Percentiles rank a stretch among this genome's conserved stretches.
Evolutionary conservation across 2,888 invertebrate genomes (phyloP).

Genomic region (Trypoxylon attenuatum): DNA sequence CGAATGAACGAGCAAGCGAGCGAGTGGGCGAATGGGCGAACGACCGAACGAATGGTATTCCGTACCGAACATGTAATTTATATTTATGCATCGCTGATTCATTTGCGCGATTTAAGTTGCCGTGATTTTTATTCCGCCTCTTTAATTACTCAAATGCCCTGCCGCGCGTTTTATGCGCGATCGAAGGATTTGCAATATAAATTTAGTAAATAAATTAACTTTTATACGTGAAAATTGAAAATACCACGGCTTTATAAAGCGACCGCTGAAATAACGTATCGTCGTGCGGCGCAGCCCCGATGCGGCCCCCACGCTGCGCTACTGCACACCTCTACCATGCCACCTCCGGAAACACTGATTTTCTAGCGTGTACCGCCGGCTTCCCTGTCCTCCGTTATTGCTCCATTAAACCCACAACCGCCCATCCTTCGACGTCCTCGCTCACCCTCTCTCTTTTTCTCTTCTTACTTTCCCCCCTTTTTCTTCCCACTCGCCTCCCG

Average conservation of each 20-base stretch:
- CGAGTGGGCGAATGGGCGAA: neutral
- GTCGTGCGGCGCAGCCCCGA: constrained; percentile 32
- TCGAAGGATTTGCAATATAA: constrained; percentile 55
- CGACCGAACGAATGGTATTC: constrained; percentile 41
- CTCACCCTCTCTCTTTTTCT: constrained; percentile 2
- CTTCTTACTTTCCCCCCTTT: neutral
- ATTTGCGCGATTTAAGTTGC: constrained; percentile 56
- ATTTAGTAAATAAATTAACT: constrained; percentile 56
- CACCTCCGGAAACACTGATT: neutral
- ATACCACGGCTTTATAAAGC: constrained; percentile 42
- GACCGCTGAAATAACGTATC: constrained; percentile 34
- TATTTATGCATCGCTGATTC: constrained; percentile 57
- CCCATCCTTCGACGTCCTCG: constrained; percentile 7
- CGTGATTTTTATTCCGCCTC: constrained; percentile 47
- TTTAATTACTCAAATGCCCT: constrained; percentile 53
- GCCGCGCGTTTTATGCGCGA: constrained; percentile 33
- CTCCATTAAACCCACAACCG: constrained; percentile 25
- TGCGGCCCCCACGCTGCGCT: too few relatives aligned
- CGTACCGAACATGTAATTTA: constrained; percentile 55
- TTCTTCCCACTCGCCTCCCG: constrained; percentile 18
- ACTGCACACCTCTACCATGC: too few relatives aligned
- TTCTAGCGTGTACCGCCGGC: neutral
- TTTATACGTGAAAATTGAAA: constrained; percentile 55
- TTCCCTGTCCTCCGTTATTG: neutral
- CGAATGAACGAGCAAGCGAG: neutral